A percentile compares a stretch with the other conserved stretches of the same genome.
These are phyloP conservation scores for Heterotis niloticus DNA, from an alignment of 2,113 vertebrate species.

Conservation along the genomic window DNA sequence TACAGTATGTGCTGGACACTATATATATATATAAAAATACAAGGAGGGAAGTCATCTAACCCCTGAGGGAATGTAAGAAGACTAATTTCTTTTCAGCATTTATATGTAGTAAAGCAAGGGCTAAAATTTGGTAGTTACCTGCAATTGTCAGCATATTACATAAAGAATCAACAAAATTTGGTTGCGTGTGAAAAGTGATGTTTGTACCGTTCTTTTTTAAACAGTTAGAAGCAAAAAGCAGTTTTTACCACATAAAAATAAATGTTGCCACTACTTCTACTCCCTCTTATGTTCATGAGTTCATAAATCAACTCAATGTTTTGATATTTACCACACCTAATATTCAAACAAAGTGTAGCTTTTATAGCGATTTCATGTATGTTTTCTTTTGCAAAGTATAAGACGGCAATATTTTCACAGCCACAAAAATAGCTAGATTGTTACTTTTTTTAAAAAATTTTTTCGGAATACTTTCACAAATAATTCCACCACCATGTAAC, in stretches of 20 bases:
- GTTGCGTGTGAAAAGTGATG: not conserved
- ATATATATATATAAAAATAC: constrained; percentile 18
- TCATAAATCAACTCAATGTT: no score
- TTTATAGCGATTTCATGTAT: constrained; percentile 4
- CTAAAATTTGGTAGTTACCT: not conserved
- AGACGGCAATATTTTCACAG: not conserved
- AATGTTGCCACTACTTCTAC: no score
- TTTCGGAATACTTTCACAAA: not conserved
- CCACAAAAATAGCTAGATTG: no score
- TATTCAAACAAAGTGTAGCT: not conserved
- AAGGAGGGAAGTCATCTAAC: constrained; percentile 19
- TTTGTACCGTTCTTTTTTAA: no score
- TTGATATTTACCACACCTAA: not conserved
- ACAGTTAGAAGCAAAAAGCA: no score
- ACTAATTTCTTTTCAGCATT: constrained; percentile 12
- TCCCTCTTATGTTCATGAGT: no score
- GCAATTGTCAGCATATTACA: not conserved
- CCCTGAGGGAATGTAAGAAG: constrained; percentile 40
- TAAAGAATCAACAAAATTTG: not conserved
- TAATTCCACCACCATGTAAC: no score
- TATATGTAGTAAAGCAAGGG: constrained; percentile 9
- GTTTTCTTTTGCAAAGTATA: not conserved
- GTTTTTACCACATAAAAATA: no score
- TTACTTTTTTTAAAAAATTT: not conserved
- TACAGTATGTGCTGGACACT: constrained; percentile 13